Evolutionary conservation across 37 sponge, comb jelly and placozoan genomes (phyloP).

Genomic region (Aphrocallistes beatrix): DNA sequence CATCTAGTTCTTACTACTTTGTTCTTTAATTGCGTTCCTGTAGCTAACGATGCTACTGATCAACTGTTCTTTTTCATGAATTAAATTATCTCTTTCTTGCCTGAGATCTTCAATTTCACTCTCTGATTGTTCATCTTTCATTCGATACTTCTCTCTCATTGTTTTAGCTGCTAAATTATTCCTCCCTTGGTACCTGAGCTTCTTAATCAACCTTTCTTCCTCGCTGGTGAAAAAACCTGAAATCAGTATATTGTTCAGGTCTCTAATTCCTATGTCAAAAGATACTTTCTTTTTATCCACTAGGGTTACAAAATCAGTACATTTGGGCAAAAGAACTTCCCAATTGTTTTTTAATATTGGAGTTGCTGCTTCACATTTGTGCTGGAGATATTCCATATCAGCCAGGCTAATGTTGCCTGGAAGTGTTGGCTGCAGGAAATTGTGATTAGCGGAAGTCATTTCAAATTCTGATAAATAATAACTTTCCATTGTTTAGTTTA

Average conservation of each 20-base stretch:
- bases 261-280: not conserved
- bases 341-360: not conserved
- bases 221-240: not conserved
- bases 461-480: no score
- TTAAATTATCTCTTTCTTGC: not conserved
- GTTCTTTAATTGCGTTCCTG: not conserved
- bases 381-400: not conserved
- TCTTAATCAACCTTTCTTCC: constrained; percentile 5
- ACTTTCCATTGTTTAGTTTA: no score
- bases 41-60: not conserved
- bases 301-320: not conserved
- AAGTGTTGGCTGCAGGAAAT: no score
- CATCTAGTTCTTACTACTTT: no score
- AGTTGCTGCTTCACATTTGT: not conserved
- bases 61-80: not conserved
- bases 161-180: not conserved
- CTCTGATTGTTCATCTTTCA: not conserved
- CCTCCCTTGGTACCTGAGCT: constrained; percentile 16
- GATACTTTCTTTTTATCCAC: not conserved
- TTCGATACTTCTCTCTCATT: not conserved
- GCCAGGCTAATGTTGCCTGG: not conserved
- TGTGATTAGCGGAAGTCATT: no score
- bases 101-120: not conserved
- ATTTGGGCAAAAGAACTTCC: not conserved
- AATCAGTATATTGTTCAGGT: not conserved